Conservation (phyloP, 2,888 invertebrate species). For the Drosophila borealis region DNA sequence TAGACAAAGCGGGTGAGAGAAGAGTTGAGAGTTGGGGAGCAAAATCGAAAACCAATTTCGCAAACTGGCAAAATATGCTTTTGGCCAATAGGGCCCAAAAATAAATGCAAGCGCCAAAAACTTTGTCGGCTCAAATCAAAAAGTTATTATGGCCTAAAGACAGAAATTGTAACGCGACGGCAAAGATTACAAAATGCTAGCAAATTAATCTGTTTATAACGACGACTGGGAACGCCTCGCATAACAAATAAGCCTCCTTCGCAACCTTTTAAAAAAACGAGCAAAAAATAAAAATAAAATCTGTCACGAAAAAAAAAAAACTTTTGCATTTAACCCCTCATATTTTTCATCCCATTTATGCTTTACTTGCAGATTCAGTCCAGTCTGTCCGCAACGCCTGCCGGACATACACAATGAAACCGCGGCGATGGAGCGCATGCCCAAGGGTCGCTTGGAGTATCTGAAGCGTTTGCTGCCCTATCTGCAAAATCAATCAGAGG, state of each 20-base stretch:
- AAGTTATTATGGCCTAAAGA: conserved; percentile 68
- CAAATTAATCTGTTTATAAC: conserved; percentile 80
- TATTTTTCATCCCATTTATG: conserved; percentile 49
- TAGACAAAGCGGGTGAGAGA: neutral
- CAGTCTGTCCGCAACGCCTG: conserved; percentile 96
- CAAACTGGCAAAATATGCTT: conserved; percentile 52
- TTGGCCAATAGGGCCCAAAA: conserved; percentile 26
- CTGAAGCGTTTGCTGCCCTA: conserved; percentile 94
- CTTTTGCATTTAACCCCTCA: conserved; percentile 54
- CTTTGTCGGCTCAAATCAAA: conserved; percentile 67
- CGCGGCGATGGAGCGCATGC: conserved; percentile 93
- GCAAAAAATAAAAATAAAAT: conserved; percentile 11
- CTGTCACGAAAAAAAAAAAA: conserved; percentile 41
- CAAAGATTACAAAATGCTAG: conserved; percentile 70
- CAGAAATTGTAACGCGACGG: conserved; percentile 39
- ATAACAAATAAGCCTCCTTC: conserved; percentile 55
- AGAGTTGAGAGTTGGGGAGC: conserved; percentile 13
- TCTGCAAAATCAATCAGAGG: conserved; percentile 96
- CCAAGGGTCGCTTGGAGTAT: conserved; percentile 94
- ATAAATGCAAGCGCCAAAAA: conserved; percentile 63
- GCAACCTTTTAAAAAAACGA: conserved; percentile 50
- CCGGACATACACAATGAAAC: conserved; percentile 95
- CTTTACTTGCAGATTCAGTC: conserved; percentile 88
- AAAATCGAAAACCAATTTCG: conserved; percentile 75
- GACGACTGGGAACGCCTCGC: conserved; percentile 51